Percentiles rank a stretch among this genome's conserved stretches.
Conservation (phyloP, 1,140 invertebrate genomes). For the Mylabris phalerata region DNA sequence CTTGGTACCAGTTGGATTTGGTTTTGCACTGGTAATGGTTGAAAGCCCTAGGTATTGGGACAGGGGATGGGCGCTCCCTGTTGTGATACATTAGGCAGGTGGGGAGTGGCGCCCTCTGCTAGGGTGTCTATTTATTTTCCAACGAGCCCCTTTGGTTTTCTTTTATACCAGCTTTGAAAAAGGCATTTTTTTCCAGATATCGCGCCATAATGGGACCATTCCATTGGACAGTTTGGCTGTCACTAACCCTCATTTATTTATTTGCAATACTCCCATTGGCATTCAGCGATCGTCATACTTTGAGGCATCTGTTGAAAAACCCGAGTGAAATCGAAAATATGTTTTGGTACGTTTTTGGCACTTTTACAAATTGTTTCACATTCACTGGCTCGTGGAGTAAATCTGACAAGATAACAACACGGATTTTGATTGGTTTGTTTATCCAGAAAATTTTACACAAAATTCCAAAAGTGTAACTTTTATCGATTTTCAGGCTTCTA, state of each 20-base stretch:
- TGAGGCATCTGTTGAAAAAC: constrained; percentile 55
- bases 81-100: no score
- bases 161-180: no score
- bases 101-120: no score
- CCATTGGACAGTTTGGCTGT: constrained; percentile 67
- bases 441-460: background rate
- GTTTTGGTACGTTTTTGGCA: constrained; percentile 76
- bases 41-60: no score
- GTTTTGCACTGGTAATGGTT: no score
- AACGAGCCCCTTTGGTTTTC: no score
- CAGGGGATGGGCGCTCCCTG: no score
- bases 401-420: constrained; percentile 58
- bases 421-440: constrained; percentile 58
- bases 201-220: constrained; percentile 75
- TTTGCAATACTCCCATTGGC: constrained; percentile 62
- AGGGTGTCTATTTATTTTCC: no score
- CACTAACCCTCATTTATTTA: constrained; percentile 61
- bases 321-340: constrained; percentile 64
- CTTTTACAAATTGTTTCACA: constrained; percentile 71
- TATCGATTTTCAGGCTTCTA: constrained; percentile 52
- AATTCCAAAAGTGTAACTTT: background rate
- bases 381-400: constrained; percentile 63
- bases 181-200: constrained; percentile 47
- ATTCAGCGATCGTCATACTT: constrained; percentile 59
- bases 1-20: no score